Percentiles rank a stretch among this genome's conserved stretches.
Conservation (phyloP, 2,797 vertebrate species). For the Paguma larvata region DNA sequence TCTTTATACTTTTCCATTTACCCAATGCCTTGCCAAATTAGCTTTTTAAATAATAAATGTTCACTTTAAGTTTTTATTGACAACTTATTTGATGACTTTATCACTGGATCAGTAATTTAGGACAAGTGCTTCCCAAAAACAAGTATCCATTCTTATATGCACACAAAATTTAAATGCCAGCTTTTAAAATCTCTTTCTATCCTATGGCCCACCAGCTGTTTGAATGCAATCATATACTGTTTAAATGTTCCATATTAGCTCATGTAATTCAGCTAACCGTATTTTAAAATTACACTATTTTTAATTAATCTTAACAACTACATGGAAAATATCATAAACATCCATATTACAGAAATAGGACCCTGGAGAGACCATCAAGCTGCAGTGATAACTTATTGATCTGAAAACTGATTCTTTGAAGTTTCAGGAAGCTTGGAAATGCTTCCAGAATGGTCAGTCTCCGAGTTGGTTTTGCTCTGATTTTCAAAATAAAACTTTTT, state of each 20-base stretch:
- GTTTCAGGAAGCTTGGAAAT: slow-evolving; percentile 33
- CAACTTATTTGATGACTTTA: slow-evolving; percentile 48
- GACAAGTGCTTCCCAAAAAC: slow-evolving; percentile 47
- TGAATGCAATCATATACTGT: slow-evolving; percentile 69
- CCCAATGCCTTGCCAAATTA: background rate
- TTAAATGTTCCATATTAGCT: slow-evolving; percentile 77
- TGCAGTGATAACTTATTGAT: slow-evolving; percentile 49
- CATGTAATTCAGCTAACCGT: slow-evolving; percentile 77
- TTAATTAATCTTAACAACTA: slow-evolving; percentile 76
- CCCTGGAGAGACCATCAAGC: slow-evolving; percentile 63
- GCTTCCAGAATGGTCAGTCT: background rate
- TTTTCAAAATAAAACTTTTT: slow-evolving; percentile 59
- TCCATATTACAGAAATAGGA: slow-evolving; percentile 64
- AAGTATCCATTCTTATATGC: slow-evolving; percentile 49
- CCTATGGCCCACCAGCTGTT: slow-evolving; percentile 62
- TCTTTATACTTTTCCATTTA: slow-evolving; percentile 34
- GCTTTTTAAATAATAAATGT: slow-evolving; percentile 23
- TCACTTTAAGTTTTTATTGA: slow-evolving; percentile 70
- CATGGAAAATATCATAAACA: slow-evolving; percentile 56
- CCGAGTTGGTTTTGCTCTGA: slow-evolving; percentile 30
- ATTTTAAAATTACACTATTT: slow-evolving; percentile 79
- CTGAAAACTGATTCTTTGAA: slow-evolving; percentile 60
- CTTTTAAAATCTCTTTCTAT: slow-evolving; percentile 43
- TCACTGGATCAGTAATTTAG: slow-evolving; percentile 59
- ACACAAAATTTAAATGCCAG: slow-evolving; percentile 53